A percentile compares a stretch with the other conserved stretches of the same genome.
These are phyloP conservation scores for Lasioglossum leucozonium DNA, from an alignment of 2,888 invertebrate species.

Conservation along the genomic window DNA sequence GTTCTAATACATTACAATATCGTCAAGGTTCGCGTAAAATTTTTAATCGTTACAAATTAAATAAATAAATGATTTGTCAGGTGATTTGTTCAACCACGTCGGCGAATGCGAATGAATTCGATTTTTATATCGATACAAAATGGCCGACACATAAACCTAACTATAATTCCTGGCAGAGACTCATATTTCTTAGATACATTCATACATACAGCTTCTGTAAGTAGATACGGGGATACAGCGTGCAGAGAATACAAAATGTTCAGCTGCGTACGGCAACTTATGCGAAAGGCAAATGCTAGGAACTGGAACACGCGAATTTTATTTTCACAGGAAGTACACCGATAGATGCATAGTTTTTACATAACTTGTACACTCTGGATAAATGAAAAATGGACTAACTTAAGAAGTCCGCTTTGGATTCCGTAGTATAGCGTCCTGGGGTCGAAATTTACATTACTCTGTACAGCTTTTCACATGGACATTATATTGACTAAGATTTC, in stretches of 20 bases:
- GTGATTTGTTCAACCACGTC: background rate
- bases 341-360: constrained; percentile 9
- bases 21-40: background rate
- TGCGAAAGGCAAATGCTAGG: constrained; percentile 16
- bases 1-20: no score
- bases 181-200: constrained; percentile 56
- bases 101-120: constrained; percentile 28
- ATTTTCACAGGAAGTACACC: constrained; percentile 4
- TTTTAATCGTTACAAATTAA: background rate
- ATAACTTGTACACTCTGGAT: background rate
- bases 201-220: constrained; percentile 19
- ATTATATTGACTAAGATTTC: background rate
- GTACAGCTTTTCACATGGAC: background rate
- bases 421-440: background rate
- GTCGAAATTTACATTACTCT: background rate
- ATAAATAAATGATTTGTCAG: background rate
- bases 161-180: constrained; percentile 39
- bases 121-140: constrained; percentile 35
- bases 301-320: constrained; percentile 25
- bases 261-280: constrained; percentile 27
- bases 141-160: constrained; percentile 10
- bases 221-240: constrained; percentile 11
- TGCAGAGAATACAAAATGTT: constrained; percentile 45
- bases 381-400: constrained; percentile 12
- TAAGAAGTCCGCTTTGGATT: background rate